phyloP scores from a whole-genome alignment of 2,113 vertebrate species.

The Microcebus tavaratra region DNA sequence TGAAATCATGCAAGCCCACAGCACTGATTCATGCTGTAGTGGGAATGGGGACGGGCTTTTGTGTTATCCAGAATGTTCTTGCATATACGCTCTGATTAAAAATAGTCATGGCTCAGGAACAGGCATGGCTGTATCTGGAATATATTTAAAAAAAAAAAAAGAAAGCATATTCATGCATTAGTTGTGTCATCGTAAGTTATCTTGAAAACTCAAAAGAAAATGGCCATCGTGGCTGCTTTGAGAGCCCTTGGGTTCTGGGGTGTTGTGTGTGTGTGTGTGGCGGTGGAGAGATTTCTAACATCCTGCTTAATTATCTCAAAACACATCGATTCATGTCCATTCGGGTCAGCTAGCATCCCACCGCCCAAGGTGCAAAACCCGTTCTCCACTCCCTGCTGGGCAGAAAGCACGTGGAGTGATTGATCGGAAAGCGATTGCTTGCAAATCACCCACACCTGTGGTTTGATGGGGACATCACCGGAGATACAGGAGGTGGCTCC shows the following conservation, averaged over 20 bases:
- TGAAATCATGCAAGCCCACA: neutral
- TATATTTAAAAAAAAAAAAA: neutral
- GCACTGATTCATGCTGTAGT: neutral
- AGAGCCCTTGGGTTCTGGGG: neutral
- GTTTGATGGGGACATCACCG: too few relatives aligned
- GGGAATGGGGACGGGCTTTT: neutral
- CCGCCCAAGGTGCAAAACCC: neutral
- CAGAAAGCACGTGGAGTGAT: neutral
- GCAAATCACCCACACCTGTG: neutral
- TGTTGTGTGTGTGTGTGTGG: too few relatives aligned
- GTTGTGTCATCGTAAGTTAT: neutral
- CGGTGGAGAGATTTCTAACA: neutral
- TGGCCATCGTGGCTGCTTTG: neutral
- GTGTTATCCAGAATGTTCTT: neutral
- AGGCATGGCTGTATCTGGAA: neutral
- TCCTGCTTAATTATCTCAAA: neutral
- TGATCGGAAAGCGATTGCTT: neutral
- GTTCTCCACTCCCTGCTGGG: neutral
- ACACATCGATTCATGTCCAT: neutral
- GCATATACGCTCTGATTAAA: neutral
- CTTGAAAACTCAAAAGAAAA: constrained; percentile 41
- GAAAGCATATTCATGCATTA: neutral
- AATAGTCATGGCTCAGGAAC: neutral
- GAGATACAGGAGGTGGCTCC: neutral
- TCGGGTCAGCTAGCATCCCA: neutral